Evolutionary conservation across 2,797 vertebrate species (phyloP), one percentile per base, ranked within the genome.

Genomic region (Botia kubotai): DNA sequence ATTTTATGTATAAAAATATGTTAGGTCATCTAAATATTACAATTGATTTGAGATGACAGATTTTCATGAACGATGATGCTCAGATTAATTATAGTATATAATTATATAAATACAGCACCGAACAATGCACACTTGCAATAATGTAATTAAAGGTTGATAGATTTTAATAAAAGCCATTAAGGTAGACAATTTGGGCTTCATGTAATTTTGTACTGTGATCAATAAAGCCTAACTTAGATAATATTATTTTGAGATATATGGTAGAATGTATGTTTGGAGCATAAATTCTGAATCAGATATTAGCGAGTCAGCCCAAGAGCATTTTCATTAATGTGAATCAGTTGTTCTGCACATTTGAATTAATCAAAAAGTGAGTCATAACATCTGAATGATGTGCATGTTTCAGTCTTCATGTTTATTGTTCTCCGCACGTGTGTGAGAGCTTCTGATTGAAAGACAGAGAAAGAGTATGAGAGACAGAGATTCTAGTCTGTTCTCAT

Each of bases 331-430:
- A 77, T 55, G 68, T 82, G 72, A 87, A 79, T 83, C 58, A 84
- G 33, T 58, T 57, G 52, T 60, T 71, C 52, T 65, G 48, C 48
- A 66, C 26, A 70, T 79, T 21, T 81, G 78, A 83, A 81, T 67
- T 52, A 79, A 79, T 72, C 39, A 67, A 82, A 85, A 77, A 58
- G 57, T 77, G 76, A 85, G 75, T 87, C 79, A 81, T 87, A 73
- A 33, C 52, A 75, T 71, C 72, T 75, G 76, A 82, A 82, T 81
- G 73, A 79, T 75, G 78, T 74, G 83, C 43, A 67, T 52, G 75
- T 71, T 21, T 66, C 70, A 67, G 48, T 67, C 33, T 58, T 57
- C 65, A 53, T 74, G 52, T 80, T 67, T 58, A 21, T 55, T 79
- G 50, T 78, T 72, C 43, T 55, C 39, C 66, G 62, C 43, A 57